A percentile compares a stretch with the other conserved stretches of the same genome.
phyloP scores from a whole-genome alignment of 92 coral and sea anemone species.

The Anthopleura xanthogrammica region DNA sequence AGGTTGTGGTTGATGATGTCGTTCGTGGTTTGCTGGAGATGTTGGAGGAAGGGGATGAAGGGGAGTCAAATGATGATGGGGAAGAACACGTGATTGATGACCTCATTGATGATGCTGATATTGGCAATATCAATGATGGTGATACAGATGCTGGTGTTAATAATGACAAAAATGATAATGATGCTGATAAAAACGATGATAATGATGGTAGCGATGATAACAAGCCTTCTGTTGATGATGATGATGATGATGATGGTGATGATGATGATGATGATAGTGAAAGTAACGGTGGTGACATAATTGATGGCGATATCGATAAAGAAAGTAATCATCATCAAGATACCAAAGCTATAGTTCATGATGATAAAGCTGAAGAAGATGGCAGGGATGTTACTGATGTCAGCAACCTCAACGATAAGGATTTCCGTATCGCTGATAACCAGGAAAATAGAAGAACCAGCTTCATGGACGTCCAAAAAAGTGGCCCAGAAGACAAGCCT shows the following conservation, averaged over 20 bases:
- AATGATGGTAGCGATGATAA: neutral
- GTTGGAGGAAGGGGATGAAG: neutral
- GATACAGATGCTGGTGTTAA: neutral
- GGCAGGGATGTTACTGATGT: neutral
- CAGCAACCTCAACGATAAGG: neutral
- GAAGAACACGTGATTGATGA: neutral
- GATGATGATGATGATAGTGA: neutral
- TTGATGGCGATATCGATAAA: neutral
- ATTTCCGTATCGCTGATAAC: neutral
- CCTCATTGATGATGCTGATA: neutral
- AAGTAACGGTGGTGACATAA: neutral
- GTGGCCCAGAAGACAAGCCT: neutral
- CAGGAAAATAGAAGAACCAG: neutral
- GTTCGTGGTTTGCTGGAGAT: neutral
- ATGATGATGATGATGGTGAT: slow-evolving; percentile 7
- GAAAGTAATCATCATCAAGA: neutral
- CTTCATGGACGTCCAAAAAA: neutral
- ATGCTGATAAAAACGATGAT: neutral
- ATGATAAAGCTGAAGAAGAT: neutral
- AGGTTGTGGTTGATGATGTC: neutral
- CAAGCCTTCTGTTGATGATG: neutral
- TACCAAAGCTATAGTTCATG: neutral
- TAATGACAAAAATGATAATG: neutral
- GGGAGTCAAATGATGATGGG: neutral
- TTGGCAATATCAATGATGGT: neutral